Evolutionary conservation across 2,797 vertebrate genomes (phyloP).

Genomic region (Xenopus petersii): DNA sequence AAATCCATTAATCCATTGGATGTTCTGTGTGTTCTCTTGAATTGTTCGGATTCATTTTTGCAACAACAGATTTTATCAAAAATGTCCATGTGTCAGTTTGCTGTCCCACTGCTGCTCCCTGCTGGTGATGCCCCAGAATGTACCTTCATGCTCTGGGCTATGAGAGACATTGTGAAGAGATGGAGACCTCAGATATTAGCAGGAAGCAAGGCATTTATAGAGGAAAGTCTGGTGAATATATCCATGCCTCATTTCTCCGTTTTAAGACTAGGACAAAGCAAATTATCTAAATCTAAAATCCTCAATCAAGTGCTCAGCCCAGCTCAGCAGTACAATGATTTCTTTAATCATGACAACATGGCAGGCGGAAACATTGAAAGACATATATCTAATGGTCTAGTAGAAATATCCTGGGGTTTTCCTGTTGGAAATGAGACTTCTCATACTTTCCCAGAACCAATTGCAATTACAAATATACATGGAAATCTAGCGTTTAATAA

Average conservation of each 20-base stretch:
- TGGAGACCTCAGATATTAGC: slow-evolving; percentile 61
- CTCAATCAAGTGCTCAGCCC: background rate
- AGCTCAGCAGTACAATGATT: background rate
- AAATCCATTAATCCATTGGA: slow-evolving; percentile 66
- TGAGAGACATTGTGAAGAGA: slow-evolving; percentile 29
- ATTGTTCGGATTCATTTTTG: slow-evolving; percentile 71
- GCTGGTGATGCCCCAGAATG: slow-evolving; percentile 30
- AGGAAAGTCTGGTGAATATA: slow-evolving; percentile 2
- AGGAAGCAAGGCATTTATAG: slow-evolving; percentile 3
- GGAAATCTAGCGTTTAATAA: slow-evolving; percentile 68
- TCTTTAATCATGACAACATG: background rate
- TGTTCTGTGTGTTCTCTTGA: slow-evolving; percentile 71
- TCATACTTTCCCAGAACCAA: slow-evolving; percentile 66
- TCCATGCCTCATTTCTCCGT: background rate
- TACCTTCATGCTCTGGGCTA: no score
- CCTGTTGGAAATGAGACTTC: slow-evolving; percentile 62
- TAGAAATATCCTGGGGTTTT: slow-evolving; percentile 75
- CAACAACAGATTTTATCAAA: slow-evolving; percentile 72
- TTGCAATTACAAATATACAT: slow-evolving; percentile 71
- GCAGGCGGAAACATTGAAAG: background rate
- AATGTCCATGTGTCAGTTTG: slow-evolving; percentile 79
- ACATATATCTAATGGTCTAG: slow-evolving; percentile 22
- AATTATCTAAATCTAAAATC: background rate
- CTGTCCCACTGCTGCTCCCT: slow-evolving; percentile 74
- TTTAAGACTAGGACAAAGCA: background rate